Base-by-base conservation (phyloP, 2,888 invertebrate species). In the Netelia fuscicornis region DNA sequence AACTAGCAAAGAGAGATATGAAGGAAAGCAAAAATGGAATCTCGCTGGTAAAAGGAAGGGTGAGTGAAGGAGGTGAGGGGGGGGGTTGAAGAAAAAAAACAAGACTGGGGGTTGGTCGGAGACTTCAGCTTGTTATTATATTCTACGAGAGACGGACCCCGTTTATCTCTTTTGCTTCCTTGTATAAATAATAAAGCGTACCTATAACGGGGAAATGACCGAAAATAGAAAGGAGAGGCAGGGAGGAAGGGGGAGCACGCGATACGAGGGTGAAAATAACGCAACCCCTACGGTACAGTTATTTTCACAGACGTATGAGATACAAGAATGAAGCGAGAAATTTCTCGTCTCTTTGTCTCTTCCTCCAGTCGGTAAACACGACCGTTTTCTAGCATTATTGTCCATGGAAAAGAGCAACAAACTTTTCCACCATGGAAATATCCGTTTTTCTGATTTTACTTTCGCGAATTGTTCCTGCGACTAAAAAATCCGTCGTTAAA, bases 11-110 rank as follows among this genome's bases (percentile, higher is more conserved):
- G 71, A 81, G 75, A 80, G 75, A 80, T 74, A 82, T n/a, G 54
- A 54, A 81, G 81, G 76, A 68, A 85, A 85, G 81, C 74, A 67
- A 72, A 75, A 85, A 76, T 72, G 79, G 62, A 76, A 71, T 74
- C 58, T 58, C 13, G 79, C 23, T 42, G 54, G 71, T 52, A 37
- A 56, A 64, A 42, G 76, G 48, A 75, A 58, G 62, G 60, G 6
- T 37, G 56, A 48, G 20, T 13, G 13, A 9, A 30, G 17, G 54
- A 54, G 20, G 17, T 9, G 10, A 56, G 30, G 48, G 60, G 30
- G 48, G 10, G 23, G 11, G 56, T 13, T 6, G 13, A 52, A 20
- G 56, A 58, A 10, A 37, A 67, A 44, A 67, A 72, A 60, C 58
- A 44, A 17, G 75, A 20, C 8, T 67, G 17, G 17, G 62, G 62